Conservation (phyloP, 2,888 invertebrate species). For the Thumatha senex region DNA sequence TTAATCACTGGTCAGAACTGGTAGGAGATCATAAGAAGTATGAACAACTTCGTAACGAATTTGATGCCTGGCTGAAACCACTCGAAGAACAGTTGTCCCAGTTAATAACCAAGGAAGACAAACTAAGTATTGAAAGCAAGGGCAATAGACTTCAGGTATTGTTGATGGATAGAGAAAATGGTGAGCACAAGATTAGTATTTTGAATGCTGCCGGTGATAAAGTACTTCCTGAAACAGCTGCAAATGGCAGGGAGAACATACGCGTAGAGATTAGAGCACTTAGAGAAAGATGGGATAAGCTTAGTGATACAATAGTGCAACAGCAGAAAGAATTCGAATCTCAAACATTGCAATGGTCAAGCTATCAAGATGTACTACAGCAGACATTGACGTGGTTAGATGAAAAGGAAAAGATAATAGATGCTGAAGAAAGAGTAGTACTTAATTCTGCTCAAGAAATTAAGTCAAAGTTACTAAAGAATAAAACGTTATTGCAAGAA, state of each 20-base stretch:
- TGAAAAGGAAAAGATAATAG: slow-evolving; percentile 90
- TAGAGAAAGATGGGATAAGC: slow-evolving; percentile 93
- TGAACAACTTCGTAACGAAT: slow-evolving; percentile 88
- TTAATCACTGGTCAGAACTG: slow-evolving; percentile 92
- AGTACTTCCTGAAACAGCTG: slow-evolving; percentile 95
- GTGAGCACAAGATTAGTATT: slow-evolving; percentile 89
- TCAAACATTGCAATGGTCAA: slow-evolving; percentile 91
- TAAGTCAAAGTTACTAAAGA: slow-evolving; percentile 91
- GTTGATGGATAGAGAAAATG: slow-evolving; percentile 91
- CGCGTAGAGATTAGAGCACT: slow-evolving; percentile 92
- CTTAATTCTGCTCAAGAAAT: slow-evolving; percentile 93
- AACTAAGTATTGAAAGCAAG: slow-evolving; percentile 86
- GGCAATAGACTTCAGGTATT: slow-evolving; percentile 88
- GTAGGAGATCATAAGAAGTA: slow-evolving; percentile 93
- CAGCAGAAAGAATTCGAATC: slow-evolving; percentile 94
- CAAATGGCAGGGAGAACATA: slow-evolving; percentile 94
- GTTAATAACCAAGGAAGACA: slow-evolving; percentile 86
- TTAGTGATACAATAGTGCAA: slow-evolving; percentile 92
- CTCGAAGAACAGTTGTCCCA: slow-evolving; percentile 87
- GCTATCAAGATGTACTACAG: slow-evolving; percentile 93
- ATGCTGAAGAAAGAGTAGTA: slow-evolving; percentile 86
- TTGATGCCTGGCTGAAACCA: slow-evolving; percentile 90
- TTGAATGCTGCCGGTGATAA: slow-evolving; percentile 92
- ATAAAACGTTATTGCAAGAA: slow-evolving; percentile 94
- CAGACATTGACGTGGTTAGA: slow-evolving; percentile 94